Conservation (phyloP, 1,140 invertebrate species). For the Zelostemma sp. region DNA sequence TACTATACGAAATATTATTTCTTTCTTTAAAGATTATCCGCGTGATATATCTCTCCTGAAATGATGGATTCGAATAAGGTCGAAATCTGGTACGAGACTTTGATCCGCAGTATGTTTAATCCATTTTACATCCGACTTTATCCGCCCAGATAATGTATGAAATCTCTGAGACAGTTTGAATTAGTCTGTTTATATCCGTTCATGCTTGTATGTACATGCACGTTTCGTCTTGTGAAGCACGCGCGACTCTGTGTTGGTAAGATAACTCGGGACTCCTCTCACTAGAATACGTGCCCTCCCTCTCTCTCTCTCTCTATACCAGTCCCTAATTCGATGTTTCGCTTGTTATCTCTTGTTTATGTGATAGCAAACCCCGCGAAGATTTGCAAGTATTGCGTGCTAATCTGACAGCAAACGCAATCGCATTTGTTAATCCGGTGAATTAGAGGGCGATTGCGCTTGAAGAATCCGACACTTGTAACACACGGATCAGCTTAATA, state of each 20-base stretch:
- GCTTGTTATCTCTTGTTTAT: slow-evolving; percentile 51
- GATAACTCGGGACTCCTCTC: slow-evolving; percentile 20
- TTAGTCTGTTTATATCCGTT: no score
- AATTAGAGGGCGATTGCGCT: slow-evolving; percentile 31
- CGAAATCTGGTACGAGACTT: no score
- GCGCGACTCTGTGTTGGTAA: not conserved
- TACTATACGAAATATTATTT: no score
- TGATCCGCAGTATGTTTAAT: no score
- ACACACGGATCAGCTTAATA: not conserved
- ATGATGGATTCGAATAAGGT: no score
- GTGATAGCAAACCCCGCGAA: slow-evolving; percentile 38
- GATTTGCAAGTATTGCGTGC: slow-evolving; percentile 40
- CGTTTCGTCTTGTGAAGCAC: not conserved
- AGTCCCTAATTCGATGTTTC: slow-evolving; percentile 42
- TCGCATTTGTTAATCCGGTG: slow-evolving; percentile 32
- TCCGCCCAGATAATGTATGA: no score
- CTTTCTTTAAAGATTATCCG: no score
- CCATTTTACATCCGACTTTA: no score
- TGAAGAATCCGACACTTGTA: slow-evolving; percentile 11
- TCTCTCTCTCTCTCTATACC: not conserved
- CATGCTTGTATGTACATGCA: not conserved
- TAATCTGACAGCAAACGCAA: slow-evolving; percentile 43
- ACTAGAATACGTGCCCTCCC: slow-evolving; percentile 29
- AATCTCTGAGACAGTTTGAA: no score
- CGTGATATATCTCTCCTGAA: no score